Conservation (phyloP, 2,113 vertebrate genomes). For the Phrynosoma blainvillii region DNA sequence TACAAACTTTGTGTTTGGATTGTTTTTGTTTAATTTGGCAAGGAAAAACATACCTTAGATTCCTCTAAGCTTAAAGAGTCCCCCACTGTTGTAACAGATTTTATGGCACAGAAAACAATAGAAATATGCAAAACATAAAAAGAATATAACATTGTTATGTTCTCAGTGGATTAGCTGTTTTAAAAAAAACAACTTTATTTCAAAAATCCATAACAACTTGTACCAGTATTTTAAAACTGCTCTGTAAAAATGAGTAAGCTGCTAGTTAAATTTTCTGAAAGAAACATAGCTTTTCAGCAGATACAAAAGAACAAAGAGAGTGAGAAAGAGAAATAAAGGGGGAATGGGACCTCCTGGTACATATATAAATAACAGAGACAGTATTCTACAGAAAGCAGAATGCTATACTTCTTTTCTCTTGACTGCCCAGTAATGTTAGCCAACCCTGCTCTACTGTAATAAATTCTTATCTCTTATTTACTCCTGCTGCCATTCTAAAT, state of each 20-base stretch:
- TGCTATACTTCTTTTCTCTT: background rate
- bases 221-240: background rate
- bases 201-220: background rate
- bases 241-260: constrained; percentile 14
- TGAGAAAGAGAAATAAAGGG: background rate
- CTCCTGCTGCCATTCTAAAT: background rate
- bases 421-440: background rate
- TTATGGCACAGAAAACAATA: background rate
- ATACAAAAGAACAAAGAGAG: background rate
- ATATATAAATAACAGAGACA: background rate
- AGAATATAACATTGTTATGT: background rate
- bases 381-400: background rate
- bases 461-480: background rate
- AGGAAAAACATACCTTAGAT: background rate
- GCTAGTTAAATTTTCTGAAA: background rate
- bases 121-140: background rate
- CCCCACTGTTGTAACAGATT: background rate
- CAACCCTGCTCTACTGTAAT: background rate
- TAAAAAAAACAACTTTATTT: background rate
- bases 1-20: background rate
- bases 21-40: too few relatives aligned
- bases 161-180: background rate
- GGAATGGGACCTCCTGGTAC: background rate
- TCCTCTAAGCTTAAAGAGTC: background rate
- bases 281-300: background rate